Evolutionary conservation across 1,140 invertebrate species (phyloP), one percentile per base, ranked within the genome.

Genomic region (Pseudachorutes palmiensis): DNA sequence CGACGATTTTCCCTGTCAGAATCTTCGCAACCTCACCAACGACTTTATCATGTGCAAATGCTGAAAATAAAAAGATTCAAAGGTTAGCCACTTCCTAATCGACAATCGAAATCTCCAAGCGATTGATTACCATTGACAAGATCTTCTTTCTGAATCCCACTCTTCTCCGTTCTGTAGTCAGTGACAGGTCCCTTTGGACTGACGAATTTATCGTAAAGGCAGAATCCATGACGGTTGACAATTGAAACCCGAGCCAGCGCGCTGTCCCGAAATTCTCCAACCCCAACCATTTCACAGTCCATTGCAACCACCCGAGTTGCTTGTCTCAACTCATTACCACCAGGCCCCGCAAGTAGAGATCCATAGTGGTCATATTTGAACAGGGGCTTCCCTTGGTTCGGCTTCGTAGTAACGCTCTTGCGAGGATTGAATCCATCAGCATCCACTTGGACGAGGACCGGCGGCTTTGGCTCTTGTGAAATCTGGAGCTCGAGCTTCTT

Each of bases 241-340:
- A 98, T 81, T 0, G 94, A 97, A 0, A 97, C 89, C 69, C 94
- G 79, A 0, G 92, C 94, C 60, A 97, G 72, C 81, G 93, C 90
- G 75, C 86, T 88, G 29, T 92, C 88, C 31, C 67, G 62, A 12
- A 55, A 30, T 67, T 80, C 79, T 0, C 91, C 92, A 30, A 92
- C 86, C 0, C 94, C 94, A 0, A 98, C 94, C 91, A 97, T 97
- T 78, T 98, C 95, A 79, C 95, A 98, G 78, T 98, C 95, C 76
- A 98, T 89, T 0, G 89, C 92, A 49, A 97, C 74, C 33, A 83
- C 83, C 14, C 14, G 51, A 5, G 51, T 57, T 26, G 24, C 14
- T n/a, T 14, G 3, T 45, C 19, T 79, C 62, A 92, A 16, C n/a
- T n/a, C n/a, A n/a, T n/a, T n/a, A n/a, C n/a, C n/a, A n/a, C n/a